Conservation (phyloP, 1,140 invertebrate species). For the Cecropterus lyciades region DNA sequence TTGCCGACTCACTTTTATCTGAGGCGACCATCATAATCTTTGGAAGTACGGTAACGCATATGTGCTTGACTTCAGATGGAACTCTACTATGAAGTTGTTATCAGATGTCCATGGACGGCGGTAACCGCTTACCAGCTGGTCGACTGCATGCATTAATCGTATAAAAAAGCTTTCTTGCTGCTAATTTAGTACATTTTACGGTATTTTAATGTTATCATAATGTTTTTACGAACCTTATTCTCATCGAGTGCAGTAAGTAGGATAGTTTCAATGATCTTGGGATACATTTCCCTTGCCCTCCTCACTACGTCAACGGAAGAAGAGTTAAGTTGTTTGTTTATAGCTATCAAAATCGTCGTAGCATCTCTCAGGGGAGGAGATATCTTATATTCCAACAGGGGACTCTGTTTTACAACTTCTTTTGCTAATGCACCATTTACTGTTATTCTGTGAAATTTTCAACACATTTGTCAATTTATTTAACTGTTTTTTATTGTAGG, state of each 20-base stretch:
- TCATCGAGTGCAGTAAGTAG: slow-evolving; percentile 68
- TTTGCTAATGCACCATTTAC: slow-evolving; percentile 76
- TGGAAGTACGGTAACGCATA: too few species aligned
- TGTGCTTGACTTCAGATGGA: too few species aligned
- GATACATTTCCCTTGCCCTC: slow-evolving; percentile 56
- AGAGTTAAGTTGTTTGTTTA: slow-evolving; percentile 58
- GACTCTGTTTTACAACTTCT: slow-evolving; percentile 76
- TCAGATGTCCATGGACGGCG: too few species aligned
- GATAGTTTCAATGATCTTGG: slow-evolving; percentile 55
- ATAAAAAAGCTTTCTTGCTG: too few species aligned
- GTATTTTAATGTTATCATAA: not conserved
- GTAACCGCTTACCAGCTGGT: too few species aligned
- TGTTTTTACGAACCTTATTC: slow-evolving; percentile 65
- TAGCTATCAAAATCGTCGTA: slow-evolving; percentile 53
- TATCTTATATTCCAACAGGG: slow-evolving; percentile 72
- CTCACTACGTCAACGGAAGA: slow-evolving; percentile 49
- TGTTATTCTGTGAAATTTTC: slow-evolving; percentile 59
- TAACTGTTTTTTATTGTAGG: too few species aligned
- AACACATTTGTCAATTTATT: too few species aligned
- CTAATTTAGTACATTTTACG: too few species aligned
- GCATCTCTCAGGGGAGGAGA: slow-evolving; percentile 61
- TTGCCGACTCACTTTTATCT: too few species aligned
- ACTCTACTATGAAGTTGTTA: too few species aligned
- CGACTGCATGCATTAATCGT: too few species aligned
- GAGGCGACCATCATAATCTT: too few species aligned